Base-by-base conservation (phyloP, 2,888 invertebrate genomes). In the Gymnosoma rotundatum region DNA sequence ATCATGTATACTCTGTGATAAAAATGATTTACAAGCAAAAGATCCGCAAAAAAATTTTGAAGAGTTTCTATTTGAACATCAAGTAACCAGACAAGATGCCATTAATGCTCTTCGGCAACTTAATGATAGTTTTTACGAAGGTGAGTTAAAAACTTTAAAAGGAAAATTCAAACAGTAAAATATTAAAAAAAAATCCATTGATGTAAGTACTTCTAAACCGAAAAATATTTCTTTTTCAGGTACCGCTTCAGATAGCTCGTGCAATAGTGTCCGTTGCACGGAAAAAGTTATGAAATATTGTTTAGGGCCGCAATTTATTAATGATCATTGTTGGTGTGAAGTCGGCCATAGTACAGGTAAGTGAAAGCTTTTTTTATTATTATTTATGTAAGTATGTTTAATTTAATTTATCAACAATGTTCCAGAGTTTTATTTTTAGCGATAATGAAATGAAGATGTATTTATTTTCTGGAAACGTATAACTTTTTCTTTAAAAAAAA, bases 301-400 rank as follows among this genome's bases (percentile, higher is more conserved):
- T 82, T 85, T 90, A 18, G 90, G 91, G 60, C 84, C 88, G 21
- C 89, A 92, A 85, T 91, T 92, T 79, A 88, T 92, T 20, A 91
- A 92, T 72, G 92, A 92, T 88, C 92, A 92, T 86, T 92, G 92
- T 84, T 92, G 91, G 90, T 92, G 92, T 86, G 92, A 92, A 84
- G 88, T 91, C 86, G 90, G 91, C 36, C 92, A 92, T 81, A 87
- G 88, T 20, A 90, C 90, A 83, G 92, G 92, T 92, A 87, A 91
- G 90, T 89, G 16, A 50, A 45, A 14, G 3, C 32, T 7, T 32
- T 32, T 32, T 32, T 32, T 5, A 5, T 32, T 32, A 25, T 32
- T 4, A 32, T 32, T 32, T 32, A n/a, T n/a, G n/a, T n/a, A n/a
- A n/a, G n/a, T 32, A 32, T 60, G 61, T 60, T 50, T 50, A n/a